phyloP scores from a whole-genome alignment of 2,113 vertebrate genomes.

The Carassius gibelio region DNA sequence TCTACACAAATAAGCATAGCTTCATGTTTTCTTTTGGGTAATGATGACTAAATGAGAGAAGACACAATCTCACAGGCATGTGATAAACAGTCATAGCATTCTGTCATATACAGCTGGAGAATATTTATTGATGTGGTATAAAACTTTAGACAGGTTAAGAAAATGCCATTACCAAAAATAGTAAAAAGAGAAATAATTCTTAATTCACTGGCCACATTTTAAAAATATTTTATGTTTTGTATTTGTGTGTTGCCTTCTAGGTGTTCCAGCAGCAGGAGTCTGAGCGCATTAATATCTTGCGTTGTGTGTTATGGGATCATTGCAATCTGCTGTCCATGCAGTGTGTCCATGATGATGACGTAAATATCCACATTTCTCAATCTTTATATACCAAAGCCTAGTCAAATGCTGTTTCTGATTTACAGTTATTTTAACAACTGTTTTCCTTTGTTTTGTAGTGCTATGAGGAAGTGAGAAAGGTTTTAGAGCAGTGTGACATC shows the following conservation, averaged over 20 bases:
- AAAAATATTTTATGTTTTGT: not conserved
- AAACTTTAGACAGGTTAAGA: not conserved
- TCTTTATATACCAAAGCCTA: not conserved
- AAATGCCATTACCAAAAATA: not conserved
- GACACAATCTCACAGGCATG: not conserved
- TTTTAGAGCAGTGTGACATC: conserved; percentile 82
- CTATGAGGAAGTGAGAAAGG: conserved; percentile 85
- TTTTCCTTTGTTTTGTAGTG: conserved; percentile 72
- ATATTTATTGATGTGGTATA: not conserved
- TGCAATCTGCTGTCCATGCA: conserved; percentile 92
- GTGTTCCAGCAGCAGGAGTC: conserved; percentile 90
- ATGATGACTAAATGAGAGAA: not conserved
- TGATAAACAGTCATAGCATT: not conserved
- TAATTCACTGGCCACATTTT: not conserved
- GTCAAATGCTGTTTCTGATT: not conserved
- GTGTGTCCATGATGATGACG: conserved; percentile 91
- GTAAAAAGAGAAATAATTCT: not conserved
- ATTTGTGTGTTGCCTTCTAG: conserved; percentile 66
- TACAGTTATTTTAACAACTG: not conserved
- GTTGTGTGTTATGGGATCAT: conserved; percentile 90
- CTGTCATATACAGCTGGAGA: not conserved
- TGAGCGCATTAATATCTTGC: conserved; percentile 85
- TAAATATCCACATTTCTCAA: conserved; percentile 50
- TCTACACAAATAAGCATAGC: not conserved
- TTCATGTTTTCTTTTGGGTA: not conserved